Evolutionary conservation across 1,140 invertebrate species (phyloP).

Genomic region (Samia ricini): DNA sequence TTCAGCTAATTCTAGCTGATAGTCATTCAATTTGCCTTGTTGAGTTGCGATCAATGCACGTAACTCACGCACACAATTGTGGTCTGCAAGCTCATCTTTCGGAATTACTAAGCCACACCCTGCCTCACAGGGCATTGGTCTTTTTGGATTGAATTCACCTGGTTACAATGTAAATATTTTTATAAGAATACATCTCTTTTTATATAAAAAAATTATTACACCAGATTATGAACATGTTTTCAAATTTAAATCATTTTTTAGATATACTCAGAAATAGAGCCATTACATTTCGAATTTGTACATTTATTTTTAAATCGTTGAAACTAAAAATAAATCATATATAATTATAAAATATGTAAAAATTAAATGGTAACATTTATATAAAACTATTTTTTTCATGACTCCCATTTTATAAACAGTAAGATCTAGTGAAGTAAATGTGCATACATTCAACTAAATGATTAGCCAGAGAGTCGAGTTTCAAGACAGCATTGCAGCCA

Average conservation of each 20-base stretch:
- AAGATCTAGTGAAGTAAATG: background rate
- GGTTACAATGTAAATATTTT: constrained; percentile 2
- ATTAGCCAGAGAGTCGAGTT: constrained; percentile 88
- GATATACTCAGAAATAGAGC: too few relatives aligned
- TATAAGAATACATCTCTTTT: background rate
- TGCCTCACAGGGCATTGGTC: constrained; percentile 93
- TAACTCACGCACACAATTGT: constrained; percentile 95
- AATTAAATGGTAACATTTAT: too few relatives aligned
- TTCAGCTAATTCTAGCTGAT: constrained; percentile 91
- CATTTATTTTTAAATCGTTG: too few relatives aligned
- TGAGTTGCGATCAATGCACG: constrained; percentile 90
- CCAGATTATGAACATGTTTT: too few relatives aligned
- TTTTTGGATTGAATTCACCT: constrained; percentile 89
- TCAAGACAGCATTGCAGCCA: constrained; percentile 91
- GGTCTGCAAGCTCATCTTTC: constrained; percentile 95
- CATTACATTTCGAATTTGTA: too few relatives aligned
- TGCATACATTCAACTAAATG: constrained; percentile 95
- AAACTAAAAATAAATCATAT: too few relatives aligned
- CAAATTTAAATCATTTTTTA: too few relatives aligned
- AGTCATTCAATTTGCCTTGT: constrained; percentile 89
- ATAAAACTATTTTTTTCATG: too few relatives aligned
- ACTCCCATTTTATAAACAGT: background rate
- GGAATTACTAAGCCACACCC: constrained; percentile 96
- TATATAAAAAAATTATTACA: background rate
- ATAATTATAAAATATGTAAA: too few relatives aligned